Evolutionary conservation across 1,140 invertebrate species (phyloP), one percentile per base, ranked within the genome.

Genomic region (Drosophila malerkotliana): DNA sequence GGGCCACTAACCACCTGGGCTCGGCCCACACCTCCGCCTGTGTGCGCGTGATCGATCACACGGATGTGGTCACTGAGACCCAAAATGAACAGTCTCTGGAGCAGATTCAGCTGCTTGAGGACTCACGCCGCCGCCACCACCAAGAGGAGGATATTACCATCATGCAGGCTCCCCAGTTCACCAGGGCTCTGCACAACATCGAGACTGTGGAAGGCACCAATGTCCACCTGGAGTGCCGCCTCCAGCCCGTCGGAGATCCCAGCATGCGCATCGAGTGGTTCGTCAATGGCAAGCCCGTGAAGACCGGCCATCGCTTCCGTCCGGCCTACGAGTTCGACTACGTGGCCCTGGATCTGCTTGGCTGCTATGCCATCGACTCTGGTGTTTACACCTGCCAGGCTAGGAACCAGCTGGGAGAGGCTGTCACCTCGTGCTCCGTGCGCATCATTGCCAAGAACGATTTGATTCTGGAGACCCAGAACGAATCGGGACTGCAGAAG

Each of bases 321-420:
- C 98, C 98, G 48, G 96, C 97, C 3, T 97, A 99, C 92, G 98
- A 99, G 92, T 99, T 99, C 92, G 98, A 99, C 90, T 99, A 99
- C 90, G 98, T 99, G 6, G 97, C 98, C 34, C 92, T 99, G 26
- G 98, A 99, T 92, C 95, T 99, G 30, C 92, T 99, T 2, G 98
- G 97, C 77, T 98, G 98, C 4, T 99, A 99, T 91, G 97, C 98
- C 34, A 97, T 98, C 90, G 99, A 99, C 92, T 98, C 97, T 21
- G 99, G 99, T 14, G 96, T 99, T 0, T 99, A 98, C 90, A 98
- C 97, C 5, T 98, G 97, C 82, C 96, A 97, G 92, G 98, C 98
- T 1, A 94, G 95, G 57, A 99, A 98, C 92, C 96, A 97, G 90
- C 92, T 98, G 18, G 98, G 98, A 1, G 97, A 98, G 94, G 97